A percentile compares a stretch with the other conserved stretches of the same genome.
These are phyloP conservation scores for Electrona antarctica DNA, from an alignment of 2,113 vertebrate genomes.

Conservation along the genomic window DNA sequence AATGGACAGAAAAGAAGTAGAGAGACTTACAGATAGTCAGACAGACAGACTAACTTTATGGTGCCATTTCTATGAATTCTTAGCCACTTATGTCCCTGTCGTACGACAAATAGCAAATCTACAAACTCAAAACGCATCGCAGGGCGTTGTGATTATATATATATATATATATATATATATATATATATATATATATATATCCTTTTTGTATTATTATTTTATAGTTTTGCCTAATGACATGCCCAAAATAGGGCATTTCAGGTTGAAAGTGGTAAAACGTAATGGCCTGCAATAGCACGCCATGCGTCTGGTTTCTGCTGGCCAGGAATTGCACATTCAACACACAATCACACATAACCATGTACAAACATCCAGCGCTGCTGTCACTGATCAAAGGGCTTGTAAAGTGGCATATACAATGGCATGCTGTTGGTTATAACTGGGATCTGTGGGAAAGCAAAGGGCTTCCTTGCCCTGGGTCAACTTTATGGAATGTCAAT, in stretches of 20 bases:
- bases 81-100: no score
- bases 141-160: no score
- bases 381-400: slow-evolving; percentile 31
- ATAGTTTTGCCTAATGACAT: no score
- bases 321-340: slow-evolving; percentile 13
- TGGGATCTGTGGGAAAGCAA: slow-evolving; percentile 67
- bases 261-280: not conserved
- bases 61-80: not conserved
- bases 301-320: slow-evolving; percentile 1
- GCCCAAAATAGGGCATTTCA: no score
- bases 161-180: no score
- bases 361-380: not conserved
- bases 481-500: slow-evolving; percentile 75
- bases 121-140: no score
- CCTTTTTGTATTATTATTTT: no score
- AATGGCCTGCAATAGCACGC: not conserved
- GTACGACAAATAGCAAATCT: no score
- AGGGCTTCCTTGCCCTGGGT: slow-evolving; percentile 57
- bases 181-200: no score
- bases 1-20: not conserved
- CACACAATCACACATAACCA: not conserved
- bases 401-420: slow-evolving; percentile 37
- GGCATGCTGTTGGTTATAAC: slow-evolving; percentile 39
- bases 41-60: slow-evolving; percentile 13
- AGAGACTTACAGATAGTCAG: not conserved